Evolutionary conservation across 2,888 invertebrate species (phyloP), one percentile per base, ranked within the genome.

Genomic region (Pandemis cinnamomeana): DNA sequence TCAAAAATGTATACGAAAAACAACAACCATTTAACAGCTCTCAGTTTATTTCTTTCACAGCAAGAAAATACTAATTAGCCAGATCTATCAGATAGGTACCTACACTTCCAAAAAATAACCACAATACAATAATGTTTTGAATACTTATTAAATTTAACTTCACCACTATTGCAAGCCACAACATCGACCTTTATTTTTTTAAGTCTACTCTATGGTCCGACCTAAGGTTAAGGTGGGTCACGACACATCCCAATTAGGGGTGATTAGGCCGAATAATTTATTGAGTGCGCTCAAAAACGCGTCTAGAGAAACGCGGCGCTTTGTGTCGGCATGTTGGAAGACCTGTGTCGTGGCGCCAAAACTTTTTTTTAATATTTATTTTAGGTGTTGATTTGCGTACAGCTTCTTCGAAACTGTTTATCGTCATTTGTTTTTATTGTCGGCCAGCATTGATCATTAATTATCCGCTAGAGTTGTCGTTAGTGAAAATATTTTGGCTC

Each of bases 181-280:
- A 5, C 27, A 58, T 7, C 6, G 4, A 27, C 11, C 27, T 58
- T 58, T 27, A 27, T 27, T 27, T 58, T 58, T 55, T 55, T 20
- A 55, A 55, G 20, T 53, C 53, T 53, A 55, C 70, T 74, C 74
- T 74, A 20, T 53, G 66, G 61, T 58, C 82, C 86, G 90, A 89
- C 88, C 90, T 86, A 83, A 91, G 93, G 93, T 93, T 93, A 92
- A 91, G 91, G 82, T 88, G 93, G 93, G 93, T 94, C 93, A 93
- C 92, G 91, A 90, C 91, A 89, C 89, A 86, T 87, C 89, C 93
- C 93, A 94, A 93, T 94, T 93, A 94, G 87, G 87, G 89, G 90
- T 92, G 93, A 94, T 94, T 93, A 93, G 93, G 87, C 83, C 80
- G 83, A 86, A 86, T 92, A 92, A 94, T 93, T 93, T 93, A 94